These are phyloP conservation scores for Listrodromus nycthemerus DNA, from an alignment of 2,888 invertebrate genomes.

Conservation along the genomic window DNA sequence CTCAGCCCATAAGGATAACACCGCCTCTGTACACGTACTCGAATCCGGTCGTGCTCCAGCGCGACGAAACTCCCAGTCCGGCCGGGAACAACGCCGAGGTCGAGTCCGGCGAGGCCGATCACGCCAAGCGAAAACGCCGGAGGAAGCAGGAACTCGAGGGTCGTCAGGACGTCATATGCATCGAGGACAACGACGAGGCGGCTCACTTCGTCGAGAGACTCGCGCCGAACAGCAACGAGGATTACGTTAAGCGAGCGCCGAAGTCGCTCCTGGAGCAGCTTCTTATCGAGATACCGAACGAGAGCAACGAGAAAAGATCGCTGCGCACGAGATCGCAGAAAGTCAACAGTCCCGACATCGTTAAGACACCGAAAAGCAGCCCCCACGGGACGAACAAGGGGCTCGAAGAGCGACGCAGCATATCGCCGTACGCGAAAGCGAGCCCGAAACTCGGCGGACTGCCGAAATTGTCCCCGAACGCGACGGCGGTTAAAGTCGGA, in stretches of 20 bases:
- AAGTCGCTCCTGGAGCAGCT: constrained; percentile 90
- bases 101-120: constrained; percentile 80
- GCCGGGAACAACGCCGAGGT: constrained; percentile 81
- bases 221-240: constrained; percentile 77
- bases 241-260: constrained; percentile 79
- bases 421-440: constrained; percentile 84
- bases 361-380: constrained; percentile 81
- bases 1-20: constrained; percentile 89
- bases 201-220: constrained; percentile 79
- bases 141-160: constrained; percentile 83
- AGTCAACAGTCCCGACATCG: constrained; percentile 82
- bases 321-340: constrained; percentile 83
- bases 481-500: constrained; percentile 79
- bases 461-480: constrained; percentile 72
- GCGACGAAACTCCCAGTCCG: constrained; percentile 85
- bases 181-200: constrained; percentile 81
- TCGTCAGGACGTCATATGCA: constrained; percentile 82
- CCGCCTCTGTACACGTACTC: constrained; percentile 92
- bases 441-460: constrained; percentile 80
- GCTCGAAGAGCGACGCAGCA: constrained; percentile 81
- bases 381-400: constrained; percentile 79
- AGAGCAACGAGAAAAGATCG: constrained; percentile 86
- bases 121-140: constrained; percentile 81
- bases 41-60: constrained; percentile 88
- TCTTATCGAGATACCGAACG: constrained; percentile 93